Conservation (phyloP, 2,797 vertebrate species). For the Pantherophis vulpinus region DNA sequence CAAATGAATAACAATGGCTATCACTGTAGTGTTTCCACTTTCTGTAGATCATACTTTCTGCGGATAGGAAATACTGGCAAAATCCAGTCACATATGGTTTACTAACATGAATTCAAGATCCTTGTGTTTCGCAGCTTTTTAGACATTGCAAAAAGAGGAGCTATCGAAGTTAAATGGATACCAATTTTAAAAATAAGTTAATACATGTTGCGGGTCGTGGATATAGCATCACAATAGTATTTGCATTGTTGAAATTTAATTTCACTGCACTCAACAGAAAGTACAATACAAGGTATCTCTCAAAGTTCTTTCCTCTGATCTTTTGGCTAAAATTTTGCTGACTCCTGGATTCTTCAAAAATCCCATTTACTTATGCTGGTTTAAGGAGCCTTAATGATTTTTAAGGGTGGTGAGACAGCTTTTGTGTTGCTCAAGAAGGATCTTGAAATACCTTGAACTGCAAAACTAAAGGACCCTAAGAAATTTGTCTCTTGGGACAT, state of each 20-base stretch:
- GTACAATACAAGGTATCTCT: slow-evolving; percentile 46
- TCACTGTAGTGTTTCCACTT: background rate
- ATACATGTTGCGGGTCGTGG: background rate
- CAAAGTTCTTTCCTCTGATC: slow-evolving; percentile 35
- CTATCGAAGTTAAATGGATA: background rate
- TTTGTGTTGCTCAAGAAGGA: slow-evolving; percentile 69
- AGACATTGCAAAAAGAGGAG: background rate
- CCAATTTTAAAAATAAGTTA: background rate
- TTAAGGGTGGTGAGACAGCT: slow-evolving; percentile 60
- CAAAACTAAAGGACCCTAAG: slow-evolving; percentile 57
- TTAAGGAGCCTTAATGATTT: slow-evolving; percentile 54
- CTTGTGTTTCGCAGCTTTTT: background rate
- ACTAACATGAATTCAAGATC: background rate
- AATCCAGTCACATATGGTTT: background rate
- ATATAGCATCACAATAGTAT: background rate
- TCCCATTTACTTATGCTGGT: slow-evolving; percentile 63
- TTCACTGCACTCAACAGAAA: slow-evolving; percentile 20
- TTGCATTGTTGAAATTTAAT: background rate
- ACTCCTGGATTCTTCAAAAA: slow-evolving; percentile 58
- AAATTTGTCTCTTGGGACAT: slow-evolving; percentile 71
- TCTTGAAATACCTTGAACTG: slow-evolving; percentile 68
- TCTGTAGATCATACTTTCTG: background rate
- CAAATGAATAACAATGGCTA: background rate
- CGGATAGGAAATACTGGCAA: background rate
- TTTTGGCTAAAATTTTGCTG: slow-evolving; percentile 55